These are phyloP conservation scores for Neelides folsomi DNA, from an alignment of 2,888 invertebrate genomes.

Conservation along the genomic window DNA sequence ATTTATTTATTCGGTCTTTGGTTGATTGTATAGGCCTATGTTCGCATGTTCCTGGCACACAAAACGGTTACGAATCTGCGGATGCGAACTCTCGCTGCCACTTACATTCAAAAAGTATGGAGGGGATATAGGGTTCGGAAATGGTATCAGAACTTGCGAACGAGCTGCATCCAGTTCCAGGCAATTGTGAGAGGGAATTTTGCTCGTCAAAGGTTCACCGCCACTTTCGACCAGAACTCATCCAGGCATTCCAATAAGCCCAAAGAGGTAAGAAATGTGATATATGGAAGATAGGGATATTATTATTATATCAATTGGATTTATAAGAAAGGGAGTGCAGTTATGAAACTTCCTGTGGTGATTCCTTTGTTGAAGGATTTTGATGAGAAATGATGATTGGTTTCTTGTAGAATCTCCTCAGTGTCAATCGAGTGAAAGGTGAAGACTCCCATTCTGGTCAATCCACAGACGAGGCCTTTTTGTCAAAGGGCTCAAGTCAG, in stretches of 20 bases:
- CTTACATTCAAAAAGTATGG: constrained; percentile 66
- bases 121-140: constrained; percentile 52
- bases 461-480: constrained; percentile 44
- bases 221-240: constrained; percentile 35
- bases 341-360: too few relatives aligned
- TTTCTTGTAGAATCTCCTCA: constrained; percentile 19
- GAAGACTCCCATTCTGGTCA: constrained; percentile 39
- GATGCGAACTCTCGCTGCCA: constrained; percentile 39
- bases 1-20: constrained; percentile 6
- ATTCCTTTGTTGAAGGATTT: neutral
- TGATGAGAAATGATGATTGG: constrained; percentile 2
- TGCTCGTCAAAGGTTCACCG: constrained; percentile 46
- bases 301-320: too few relatives aligned
- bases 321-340: too few relatives aligned
- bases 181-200: constrained; percentile 56
- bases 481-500: constrained; percentile 45
- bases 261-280: constrained; percentile 21
- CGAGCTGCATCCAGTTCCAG: constrained; percentile 52
- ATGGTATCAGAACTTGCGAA: constrained; percentile 53
- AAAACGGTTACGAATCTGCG: constrained; percentile 39
- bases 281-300: too few relatives aligned
- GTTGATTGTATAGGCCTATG: constrained; percentile 49
- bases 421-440: constrained; percentile 15
- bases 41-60: constrained; percentile 53
- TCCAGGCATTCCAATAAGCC: constrained; percentile 13